Base-by-base conservation (phyloP, 2,888 invertebrate genomes). In the Caenorhabditis virilis region DNA sequence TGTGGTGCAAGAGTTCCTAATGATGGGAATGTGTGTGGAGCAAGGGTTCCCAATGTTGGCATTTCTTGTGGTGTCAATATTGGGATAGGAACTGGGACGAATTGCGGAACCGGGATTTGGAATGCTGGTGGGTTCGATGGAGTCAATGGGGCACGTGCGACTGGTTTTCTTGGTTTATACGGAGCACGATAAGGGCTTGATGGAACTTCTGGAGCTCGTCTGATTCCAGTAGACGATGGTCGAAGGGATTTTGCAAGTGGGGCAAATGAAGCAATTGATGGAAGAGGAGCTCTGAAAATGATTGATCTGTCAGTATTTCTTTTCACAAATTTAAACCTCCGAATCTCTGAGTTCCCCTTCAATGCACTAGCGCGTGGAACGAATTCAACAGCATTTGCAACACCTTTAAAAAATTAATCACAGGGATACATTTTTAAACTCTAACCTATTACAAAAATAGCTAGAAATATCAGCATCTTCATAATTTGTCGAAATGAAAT, bases 81-180 rank as follows among this genome's bases (percentile, higher is more conserved):
- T 42, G 66, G 66, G 7, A 66, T 50, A n/a, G 66, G 66, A 2
- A 66, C 53, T 23, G 66, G 60, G 20, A 66, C 56, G 56, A 65
- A 65, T 42, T 65, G 65, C 9, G 56, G 55, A 5, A 56, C 43
- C 15, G 59, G 59, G 9, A 54, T 49, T 26, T 33, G 55, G 26
- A 54, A 47, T 3, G 46, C 51, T 57, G 25, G 58, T 27, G n/a
- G n/a, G n/a, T n/a, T n/a, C 38, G 60, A 49, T 18, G 56, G 62
- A 16, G 54, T 54, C 50, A 59, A 47, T n/a, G 53, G 54, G 20
- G 45, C 36, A 30, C 54, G 38, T 18, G 46, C 35, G 22, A 38
- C 26, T 5, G 49, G 46, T 18, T 43, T 47, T 4, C 30, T 42
- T 39, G 56, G 56, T 15, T 47, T 50, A 41, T 53, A 47, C 1